Evolutionary conservation across 2,797 vertebrate genomes (phyloP).

Genomic region (Carapus acus): DNA sequence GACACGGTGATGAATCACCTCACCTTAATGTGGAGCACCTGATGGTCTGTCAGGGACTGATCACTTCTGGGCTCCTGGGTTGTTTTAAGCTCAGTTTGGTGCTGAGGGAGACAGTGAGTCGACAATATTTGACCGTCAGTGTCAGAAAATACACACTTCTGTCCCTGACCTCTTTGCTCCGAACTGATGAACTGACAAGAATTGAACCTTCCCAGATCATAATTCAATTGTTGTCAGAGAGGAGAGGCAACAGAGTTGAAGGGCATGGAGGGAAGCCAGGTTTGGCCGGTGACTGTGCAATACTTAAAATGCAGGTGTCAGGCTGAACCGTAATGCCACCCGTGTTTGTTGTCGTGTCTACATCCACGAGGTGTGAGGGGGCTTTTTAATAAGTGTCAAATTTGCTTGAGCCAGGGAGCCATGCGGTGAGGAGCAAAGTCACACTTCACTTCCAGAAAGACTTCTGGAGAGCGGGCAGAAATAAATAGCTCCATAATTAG

Average conservation of each 20-base stretch:
- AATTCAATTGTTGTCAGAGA: conserved; percentile 11
- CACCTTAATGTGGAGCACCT: too few species aligned
- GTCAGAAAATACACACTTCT: not conserved
- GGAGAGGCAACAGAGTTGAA: conserved; percentile 1
- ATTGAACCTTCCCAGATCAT: not conserved
- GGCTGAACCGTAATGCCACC: not conserved
- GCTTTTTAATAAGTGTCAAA: conserved; percentile 6
- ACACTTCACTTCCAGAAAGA: conserved; percentile 1
- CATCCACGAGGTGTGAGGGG: not conserved
- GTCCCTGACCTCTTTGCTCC: not conserved
- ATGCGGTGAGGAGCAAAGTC: not conserved
- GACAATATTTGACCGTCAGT: too few species aligned
- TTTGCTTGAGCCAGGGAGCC: not conserved
- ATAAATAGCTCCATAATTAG: conserved; percentile 17
- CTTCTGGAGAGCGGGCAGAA: conserved; percentile 1
- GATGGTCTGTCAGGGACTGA: too few species aligned
- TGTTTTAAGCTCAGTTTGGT: too few species aligned
- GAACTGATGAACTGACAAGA: not conserved
- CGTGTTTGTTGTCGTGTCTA: too few species aligned
- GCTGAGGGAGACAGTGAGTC: too few species aligned
- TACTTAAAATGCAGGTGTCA: conserved; percentile 11
- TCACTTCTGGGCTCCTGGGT: too few species aligned
- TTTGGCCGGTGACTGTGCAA: conserved; percentile 8
- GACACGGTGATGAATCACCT: too few species aligned
- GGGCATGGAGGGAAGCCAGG: conserved; percentile 4